phyloP scores from a whole-genome alignment of 2,888 invertebrate species.

The Drosophila nr. perissopoda region DNA sequence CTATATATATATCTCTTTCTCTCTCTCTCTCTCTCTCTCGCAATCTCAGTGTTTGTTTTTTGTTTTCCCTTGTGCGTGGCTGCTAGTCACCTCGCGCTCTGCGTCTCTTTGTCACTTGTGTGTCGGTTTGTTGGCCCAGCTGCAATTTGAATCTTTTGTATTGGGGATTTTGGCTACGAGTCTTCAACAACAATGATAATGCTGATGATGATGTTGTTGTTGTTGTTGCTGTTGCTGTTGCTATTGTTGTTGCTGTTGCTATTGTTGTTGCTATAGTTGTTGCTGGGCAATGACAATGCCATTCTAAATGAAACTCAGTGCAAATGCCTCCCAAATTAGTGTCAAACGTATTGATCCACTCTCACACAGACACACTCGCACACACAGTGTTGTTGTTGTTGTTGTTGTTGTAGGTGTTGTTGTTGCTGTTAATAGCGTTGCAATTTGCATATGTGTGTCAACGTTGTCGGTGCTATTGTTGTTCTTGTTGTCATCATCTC shows the following conservation, averaged over 20 bases:
- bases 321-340: constrained; percentile 75
- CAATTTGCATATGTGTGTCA: constrained; percentile 76
- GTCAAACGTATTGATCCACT: constrained; percentile 76
- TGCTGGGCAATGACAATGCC: constrained; percentile 55
- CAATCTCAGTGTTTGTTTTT: background rate
- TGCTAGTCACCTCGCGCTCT: background rate
- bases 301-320: constrained; percentile 71
- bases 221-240: background rate
- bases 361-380: constrained; percentile 19
- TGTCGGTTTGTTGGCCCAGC: constrained; percentile 61
- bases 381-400: background rate
- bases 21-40: background rate
- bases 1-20: background rate
- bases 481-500: constrained; percentile 55
- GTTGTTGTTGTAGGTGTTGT: constrained; percentile 22
- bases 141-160: constrained; percentile 74
- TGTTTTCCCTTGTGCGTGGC: background rate
- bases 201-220: constrained; percentile 6
- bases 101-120: constrained; percentile 20
- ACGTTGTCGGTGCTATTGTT: constrained; percentile 41
- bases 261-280: constrained; percentile 31
- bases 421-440: constrained; percentile 69
- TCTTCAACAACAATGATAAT: constrained; percentile 49
- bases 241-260: background rate
- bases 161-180: constrained; percentile 39